A percentile compares a stretch with the other conserved stretches of the same genome.
Conservation (phyloP, 2,113 vertebrate species). For the Scomber japonicus region DNA sequence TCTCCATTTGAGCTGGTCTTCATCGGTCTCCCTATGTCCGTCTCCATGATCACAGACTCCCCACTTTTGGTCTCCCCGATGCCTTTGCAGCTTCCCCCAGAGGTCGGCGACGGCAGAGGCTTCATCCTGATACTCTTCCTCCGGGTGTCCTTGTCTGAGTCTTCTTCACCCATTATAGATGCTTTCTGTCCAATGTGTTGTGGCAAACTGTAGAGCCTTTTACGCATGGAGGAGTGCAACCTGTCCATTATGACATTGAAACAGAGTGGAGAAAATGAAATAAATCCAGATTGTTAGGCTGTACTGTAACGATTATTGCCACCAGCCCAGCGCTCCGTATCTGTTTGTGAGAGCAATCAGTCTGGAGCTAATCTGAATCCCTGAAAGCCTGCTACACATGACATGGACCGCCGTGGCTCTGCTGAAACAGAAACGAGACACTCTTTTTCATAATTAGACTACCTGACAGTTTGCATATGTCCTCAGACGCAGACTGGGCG, state of each 20-base stretch:
- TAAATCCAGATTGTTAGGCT: constrained; percentile 62
- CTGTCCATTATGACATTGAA: constrained; percentile 92
- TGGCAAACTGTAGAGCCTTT: constrained; percentile 98
- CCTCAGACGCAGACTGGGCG: constrained; percentile 75
- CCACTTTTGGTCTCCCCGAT: constrained; percentile 83
- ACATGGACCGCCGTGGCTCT: constrained; percentile 72
- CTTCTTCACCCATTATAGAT: constrained; percentile 93
- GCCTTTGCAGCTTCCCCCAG: constrained; percentile 84
- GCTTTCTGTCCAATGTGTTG: constrained; percentile 95
- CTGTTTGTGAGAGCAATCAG: constrained; percentile 73
- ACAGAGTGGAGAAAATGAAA: constrained; percentile 53
- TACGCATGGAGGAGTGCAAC: constrained; percentile 97
- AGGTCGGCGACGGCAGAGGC: constrained; percentile 90
- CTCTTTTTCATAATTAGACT: constrained; percentile 67
- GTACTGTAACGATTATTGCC: constrained; percentile 62
- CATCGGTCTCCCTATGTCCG: constrained; percentile 87
- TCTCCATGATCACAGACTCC: constrained; percentile 87
- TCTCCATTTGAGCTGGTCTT: constrained; percentile 98
- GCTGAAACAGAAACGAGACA: constrained; percentile 63
- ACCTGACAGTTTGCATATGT: constrained; percentile 80
- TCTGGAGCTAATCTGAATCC: constrained; percentile 82
- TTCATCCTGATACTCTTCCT: constrained; percentile 95
- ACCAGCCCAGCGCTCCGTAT: constrained; percentile 75
- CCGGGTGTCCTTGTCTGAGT: constrained; percentile 91
- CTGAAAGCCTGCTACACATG: constrained; percentile 81